Evolutionary conservation across 2,888 invertebrate species (phyloP).

Genomic region (Dicyrtomina minuta): DNA sequence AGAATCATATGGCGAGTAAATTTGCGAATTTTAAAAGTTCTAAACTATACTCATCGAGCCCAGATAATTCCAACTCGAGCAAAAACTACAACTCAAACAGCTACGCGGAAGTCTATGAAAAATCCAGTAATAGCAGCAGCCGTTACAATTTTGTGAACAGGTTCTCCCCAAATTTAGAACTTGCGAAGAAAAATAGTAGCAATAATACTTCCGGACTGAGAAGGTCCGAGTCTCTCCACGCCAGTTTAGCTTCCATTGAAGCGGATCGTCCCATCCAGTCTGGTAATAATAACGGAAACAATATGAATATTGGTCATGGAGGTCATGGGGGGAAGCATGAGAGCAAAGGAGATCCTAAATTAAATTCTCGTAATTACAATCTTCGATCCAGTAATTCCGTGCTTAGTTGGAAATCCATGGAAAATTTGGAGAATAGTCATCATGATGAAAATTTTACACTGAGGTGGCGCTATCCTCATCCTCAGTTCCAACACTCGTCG

Average conservation of each 20-base stretch:
- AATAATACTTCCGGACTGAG: slow-evolving; percentile 33
- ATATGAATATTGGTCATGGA: not conserved
- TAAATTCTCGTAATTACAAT: not conserved
- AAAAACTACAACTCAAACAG: slow-evolving; percentile 34
- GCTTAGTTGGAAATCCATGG: slow-evolving; percentile 47
- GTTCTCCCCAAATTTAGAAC: slow-evolving; percentile 42
- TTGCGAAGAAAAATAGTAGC: slow-evolving; percentile 25
- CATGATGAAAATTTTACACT: slow-evolving; percentile 50
- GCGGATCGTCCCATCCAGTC: not conserved
- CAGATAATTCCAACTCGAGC: slow-evolving; percentile 40
- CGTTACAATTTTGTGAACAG: slow-evolving; percentile 21
- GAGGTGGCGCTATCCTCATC: slow-evolving; percentile 48
- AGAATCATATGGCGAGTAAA: slow-evolving; percentile 50
- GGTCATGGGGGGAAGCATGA: not conserved
- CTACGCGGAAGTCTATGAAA: slow-evolving; percentile 37
- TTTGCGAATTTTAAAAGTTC: slow-evolving; percentile 52
- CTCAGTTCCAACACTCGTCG: slow-evolving; percentile 19
- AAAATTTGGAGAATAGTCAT: slow-evolving; percentile 37
- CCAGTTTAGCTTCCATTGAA: slow-evolving; percentile 43
- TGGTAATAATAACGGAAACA: not conserved
- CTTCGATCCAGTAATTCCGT: slow-evolving; percentile 18
- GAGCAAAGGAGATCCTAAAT: not conserved
- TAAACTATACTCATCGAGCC: slow-evolving; percentile 45
- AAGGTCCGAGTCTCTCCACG: slow-evolving; percentile 46
- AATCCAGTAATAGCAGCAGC: slow-evolving; percentile 29